Evolutionary conservation across 2,113 vertebrate genomes (phyloP), one percentile per base, ranked within the genome.

Genomic region (Agelaius phoeniceus): DNA sequence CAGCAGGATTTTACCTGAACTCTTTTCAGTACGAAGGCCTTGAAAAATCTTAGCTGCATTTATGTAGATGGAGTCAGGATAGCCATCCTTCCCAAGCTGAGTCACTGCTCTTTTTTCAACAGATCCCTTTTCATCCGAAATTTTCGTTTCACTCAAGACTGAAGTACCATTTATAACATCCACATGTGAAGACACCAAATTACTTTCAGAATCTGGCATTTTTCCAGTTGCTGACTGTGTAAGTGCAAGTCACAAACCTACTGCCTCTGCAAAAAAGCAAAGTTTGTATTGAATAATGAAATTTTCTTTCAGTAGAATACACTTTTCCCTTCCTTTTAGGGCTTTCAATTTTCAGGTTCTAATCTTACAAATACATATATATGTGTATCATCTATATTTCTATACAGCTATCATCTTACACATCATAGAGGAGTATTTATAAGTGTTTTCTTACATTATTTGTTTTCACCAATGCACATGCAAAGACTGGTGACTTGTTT

Each of bases 1-100:
- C 76, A 99, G 97, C 81, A 98, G 30, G 7, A 58, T 90, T 33
- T 71, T 97, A 19, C 98, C 94, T 3, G 97, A 95, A 4, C 94
- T 85, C 89, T 98, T 99, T 86, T 98, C 97, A 51, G 87, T 91
- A 89, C 82, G 98, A 95, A 98, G 97, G 62, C 97, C 97, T 95
- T 98, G 98, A 84, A 99, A 99, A 92, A 99, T 96, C 85, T 98
- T 97, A 2, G 99, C 99, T 13, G 99, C 99, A 31, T 97, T 97
- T 19, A 98, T 46, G 85, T 99, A 99, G 21, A 99, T 68, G 0
- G 78, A 93, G 92, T 99, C 99, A 0, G 96, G 94, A 79, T 98
- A 98, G 75, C 98, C 97, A 35, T 69, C 61, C 44, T 97, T 98
- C 77, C 86, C 92, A 71, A 84, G 68, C 13, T 57, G 11, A 39